These are phyloP conservation scores for Arvicanthis niloticus DNA, from an alignment of 2,113 vertebrate genomes.

Conservation along the genomic window DNA sequence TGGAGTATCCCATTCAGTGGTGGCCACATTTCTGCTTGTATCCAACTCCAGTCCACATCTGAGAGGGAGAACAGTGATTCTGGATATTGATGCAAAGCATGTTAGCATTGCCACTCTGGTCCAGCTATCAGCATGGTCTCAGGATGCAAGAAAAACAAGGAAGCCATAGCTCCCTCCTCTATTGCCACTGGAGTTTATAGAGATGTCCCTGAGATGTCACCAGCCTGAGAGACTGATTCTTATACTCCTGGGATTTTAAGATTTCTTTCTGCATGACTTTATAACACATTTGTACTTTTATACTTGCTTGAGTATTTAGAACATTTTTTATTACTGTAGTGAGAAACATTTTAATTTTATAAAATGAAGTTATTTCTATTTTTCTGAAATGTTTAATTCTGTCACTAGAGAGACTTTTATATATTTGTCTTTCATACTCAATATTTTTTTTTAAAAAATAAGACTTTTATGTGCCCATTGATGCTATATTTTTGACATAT, in stretches of 20 bases:
- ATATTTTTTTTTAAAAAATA: background rate
- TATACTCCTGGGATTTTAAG: background rate
- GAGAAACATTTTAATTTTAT: background rate
- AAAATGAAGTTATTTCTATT: background rate
- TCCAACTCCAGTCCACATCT: background rate
- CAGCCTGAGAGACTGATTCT: background rate
- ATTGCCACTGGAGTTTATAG: background rate
- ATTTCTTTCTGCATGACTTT: background rate
- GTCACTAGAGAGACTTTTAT: background rate
- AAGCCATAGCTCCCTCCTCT: background rate
- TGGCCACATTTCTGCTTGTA: background rate
- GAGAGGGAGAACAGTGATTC: background rate
- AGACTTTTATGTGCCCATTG: background rate
- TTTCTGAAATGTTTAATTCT: background rate
- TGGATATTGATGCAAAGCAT: background rate
- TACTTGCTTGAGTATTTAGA: background rate
- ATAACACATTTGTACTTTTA: background rate
- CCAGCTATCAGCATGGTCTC: background rate
- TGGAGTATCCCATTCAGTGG: too few species aligned
- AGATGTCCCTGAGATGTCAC: background rate
- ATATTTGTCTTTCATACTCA: background rate
- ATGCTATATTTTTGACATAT: background rate
- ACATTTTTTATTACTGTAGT: background rate
- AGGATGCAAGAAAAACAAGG: background rate
- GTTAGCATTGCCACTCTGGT: background rate